Base-by-base conservation (phyloP, 2,113 vertebrate genomes). In the Etheostoma cragini region DNA sequence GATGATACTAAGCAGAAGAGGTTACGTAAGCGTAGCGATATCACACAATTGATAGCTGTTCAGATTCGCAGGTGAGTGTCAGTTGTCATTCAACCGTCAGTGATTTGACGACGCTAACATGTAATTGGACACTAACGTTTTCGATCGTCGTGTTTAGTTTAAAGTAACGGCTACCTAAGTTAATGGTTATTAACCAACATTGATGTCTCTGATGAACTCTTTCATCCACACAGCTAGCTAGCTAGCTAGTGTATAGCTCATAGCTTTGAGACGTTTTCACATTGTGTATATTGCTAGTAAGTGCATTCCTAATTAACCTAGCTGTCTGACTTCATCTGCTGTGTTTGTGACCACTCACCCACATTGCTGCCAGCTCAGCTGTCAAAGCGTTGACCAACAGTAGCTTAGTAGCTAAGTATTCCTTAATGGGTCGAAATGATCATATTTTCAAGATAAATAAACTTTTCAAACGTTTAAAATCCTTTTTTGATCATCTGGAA, bases 1-100 rank as follows among this genome's bases (percentile, higher is more conserved):
- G 38, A 42, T 71, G 46, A 38, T 54, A 65, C 46, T 12, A 33
- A 65, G 16, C 1, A 46, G 0, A 24, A 12, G 45, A 26, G 22
- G 38, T 63, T 24, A 46, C 21, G 68, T 45, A 15, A 33, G 14
- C 53, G 46, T 16, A 30, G 30, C 30, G 3, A 26, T 3, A 16
- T 21, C 71, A 56, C 42, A 50, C n/a, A 53, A 13, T 42, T 42
- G n/a, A 47, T 58, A 67, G 13, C 63, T 52, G 67, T 6, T 53
- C 5, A 30, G n/a, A 6, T 15, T n/a, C 8, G 22, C 65, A 54
- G 84, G 87, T 87, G 77, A 83, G 83, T 73, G 57, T 10, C 47
- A 21, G 3, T 14, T 26, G 22, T 46, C 64, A 26, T 67, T 57
- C 6, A 68, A 1, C 15, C 3, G 11, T 12, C 24, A 11, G 22